Percentiles rank a stretch among this genome's conserved stretches.
Evolutionary conservation across 2,888 invertebrate species (phyloP).

Genomic region (Hemaris fuciformis): DNA sequence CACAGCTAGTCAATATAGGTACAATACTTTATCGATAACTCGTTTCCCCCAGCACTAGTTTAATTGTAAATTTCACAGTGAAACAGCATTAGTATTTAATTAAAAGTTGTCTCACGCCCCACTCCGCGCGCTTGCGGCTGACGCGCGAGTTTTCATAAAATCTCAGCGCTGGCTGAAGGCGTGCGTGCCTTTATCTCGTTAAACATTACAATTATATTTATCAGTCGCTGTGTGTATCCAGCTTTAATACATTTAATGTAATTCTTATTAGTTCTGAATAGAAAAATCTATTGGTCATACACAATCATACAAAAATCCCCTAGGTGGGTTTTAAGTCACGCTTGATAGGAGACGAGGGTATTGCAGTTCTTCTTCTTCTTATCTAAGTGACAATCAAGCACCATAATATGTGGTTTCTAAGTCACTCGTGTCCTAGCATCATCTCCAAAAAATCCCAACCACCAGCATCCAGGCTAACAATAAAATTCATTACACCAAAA

Average conservation of each 20-base stretch:
- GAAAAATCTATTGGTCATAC: no score
- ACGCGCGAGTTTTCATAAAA: constrained; percentile 52
- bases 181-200: constrained; percentile 22
- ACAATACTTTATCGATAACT: constrained; percentile 33
- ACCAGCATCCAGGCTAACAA: not conserved
- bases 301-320: no score
- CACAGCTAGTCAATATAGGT: no score
- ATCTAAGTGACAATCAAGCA: no score
- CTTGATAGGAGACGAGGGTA: no score
- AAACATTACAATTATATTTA: constrained; percentile 18
- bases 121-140: constrained; percentile 45
- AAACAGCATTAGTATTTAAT: constrained; percentile 73
- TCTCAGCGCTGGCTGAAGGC: constrained; percentile 23
- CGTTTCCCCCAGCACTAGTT: constrained; percentile 41
- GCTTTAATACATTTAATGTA: not conserved
- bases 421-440: not conserved
- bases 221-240: not conserved
- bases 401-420: no score
- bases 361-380: no score
- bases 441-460: not conserved
- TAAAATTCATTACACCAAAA: no score
- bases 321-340: no score
- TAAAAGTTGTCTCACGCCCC: constrained; percentile 66
- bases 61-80: constrained; percentile 65
- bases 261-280: not conserved